phyloP scores from a whole-genome alignment of 1,140 invertebrate genomes.

The Cherax destructor region DNA sequence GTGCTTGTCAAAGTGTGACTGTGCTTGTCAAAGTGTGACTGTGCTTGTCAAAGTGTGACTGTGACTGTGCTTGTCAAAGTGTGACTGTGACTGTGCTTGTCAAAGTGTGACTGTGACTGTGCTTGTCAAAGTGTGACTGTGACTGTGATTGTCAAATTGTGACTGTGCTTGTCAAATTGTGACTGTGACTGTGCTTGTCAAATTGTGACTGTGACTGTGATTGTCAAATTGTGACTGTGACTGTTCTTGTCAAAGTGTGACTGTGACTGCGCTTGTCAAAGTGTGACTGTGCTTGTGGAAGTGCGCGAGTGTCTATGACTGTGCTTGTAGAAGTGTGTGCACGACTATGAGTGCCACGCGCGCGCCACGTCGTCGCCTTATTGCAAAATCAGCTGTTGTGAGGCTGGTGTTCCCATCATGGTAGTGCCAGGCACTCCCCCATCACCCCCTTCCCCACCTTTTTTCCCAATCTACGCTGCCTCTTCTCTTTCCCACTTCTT shows the following conservation, averaged over 20 bases:
- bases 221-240: too few species aligned
- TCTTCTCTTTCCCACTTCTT: neutral
- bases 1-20: too few species aligned
- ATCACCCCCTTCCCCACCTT: neutral
- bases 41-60: too few species aligned
- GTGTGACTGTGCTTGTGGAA: too few species aligned
- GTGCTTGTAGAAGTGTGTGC: slow-evolving; percentile 7
- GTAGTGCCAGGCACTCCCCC: neutral
- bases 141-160: neutral
- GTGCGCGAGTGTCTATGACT: too few species aligned
- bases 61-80: neutral
- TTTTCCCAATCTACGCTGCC: neutral
- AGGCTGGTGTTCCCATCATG: slow-evolving; percentile 32
- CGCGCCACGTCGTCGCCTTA: slow-evolving; percentile 1
- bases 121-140: slow-evolving; percentile 2
- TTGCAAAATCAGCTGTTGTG: slow-evolving; percentile 43
- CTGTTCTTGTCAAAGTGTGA: too few species aligned
- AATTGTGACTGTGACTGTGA: neutral
- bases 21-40: too few species aligned
- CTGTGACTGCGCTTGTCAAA: too few species aligned
- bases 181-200: neutral
- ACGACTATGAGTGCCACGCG: slow-evolving; percentile 1
- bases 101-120: neutral
- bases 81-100: too few species aligned
- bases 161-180: neutral